Evolutionary conservation across 2,797 vertebrate genomes (phyloP).

Genomic region (Crocidura indochinensis): DNA sequence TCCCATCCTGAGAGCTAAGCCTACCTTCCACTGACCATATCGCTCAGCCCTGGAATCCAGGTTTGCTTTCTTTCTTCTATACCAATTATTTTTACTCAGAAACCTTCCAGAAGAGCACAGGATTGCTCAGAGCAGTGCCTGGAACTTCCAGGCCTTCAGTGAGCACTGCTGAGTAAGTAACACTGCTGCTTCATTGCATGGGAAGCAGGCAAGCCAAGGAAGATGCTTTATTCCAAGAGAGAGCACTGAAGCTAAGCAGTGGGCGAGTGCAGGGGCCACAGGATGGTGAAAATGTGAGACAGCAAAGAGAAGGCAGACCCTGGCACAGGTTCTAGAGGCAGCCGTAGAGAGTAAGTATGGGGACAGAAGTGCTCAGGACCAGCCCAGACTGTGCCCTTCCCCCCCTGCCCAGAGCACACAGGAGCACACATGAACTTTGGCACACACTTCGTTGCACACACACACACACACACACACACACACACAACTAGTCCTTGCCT

Average conservation of each 20-base stretch:
- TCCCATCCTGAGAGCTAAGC: no score
- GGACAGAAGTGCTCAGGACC: not conserved
- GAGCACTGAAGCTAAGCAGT: not conserved
- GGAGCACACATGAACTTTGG: not conserved
- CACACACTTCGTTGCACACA: not conserved
- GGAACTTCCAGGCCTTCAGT: not conserved
- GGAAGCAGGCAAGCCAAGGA: not conserved
- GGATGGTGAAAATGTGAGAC: not conserved
- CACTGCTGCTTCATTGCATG: constrained; percentile 5
- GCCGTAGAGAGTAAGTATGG: not conserved
- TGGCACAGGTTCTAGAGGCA: not conserved
- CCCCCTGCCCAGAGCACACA: not conserved
- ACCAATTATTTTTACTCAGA: no score
- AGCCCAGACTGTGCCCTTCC: no score
- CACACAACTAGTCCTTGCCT: not conserved
- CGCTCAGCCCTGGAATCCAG: no score
- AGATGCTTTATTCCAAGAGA: constrained; percentile 4
- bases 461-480: fast-evolving
- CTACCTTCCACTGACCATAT: no score
- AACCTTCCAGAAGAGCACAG: no score
- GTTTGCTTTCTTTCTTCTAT: no score
- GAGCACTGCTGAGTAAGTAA: constrained; percentile 5
- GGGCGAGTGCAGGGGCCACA: not conserved
- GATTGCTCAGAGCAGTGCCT: constrained; percentile 10
- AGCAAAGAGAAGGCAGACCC: not conserved